Percentiles rank a stretch among this genome's conserved stretches.
These are phyloP conservation scores for Hoplodrina ambigua DNA, from an alignment of 2,888 invertebrate genomes.

Conservation along the genomic window DNA sequence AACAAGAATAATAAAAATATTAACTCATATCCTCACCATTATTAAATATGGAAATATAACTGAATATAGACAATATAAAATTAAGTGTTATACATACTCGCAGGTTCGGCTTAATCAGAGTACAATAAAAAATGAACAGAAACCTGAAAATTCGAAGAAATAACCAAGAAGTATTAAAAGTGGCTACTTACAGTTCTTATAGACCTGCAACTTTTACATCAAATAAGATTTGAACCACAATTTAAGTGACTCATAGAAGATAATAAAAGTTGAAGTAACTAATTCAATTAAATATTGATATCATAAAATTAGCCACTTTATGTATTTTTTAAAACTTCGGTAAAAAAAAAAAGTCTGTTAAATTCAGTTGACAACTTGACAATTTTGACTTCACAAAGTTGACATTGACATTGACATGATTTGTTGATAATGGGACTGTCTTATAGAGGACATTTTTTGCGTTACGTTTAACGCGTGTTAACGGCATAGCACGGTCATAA, in stretches of 20 bases:
- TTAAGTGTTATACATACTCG: background rate
- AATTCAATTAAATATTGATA: background rate
- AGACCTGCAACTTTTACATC: constrained; percentile 19
- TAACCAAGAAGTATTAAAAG: background rate
- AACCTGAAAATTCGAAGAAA: background rate
- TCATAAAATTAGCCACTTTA: background rate
- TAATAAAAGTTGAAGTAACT: background rate
- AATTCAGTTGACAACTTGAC: background rate
- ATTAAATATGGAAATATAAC: background rate
- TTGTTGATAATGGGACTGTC: no score
- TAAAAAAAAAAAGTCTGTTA: constrained; percentile 13
- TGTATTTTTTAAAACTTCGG: constrained; percentile 31
- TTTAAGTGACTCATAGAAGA: background rate
- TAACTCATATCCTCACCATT: background rate
- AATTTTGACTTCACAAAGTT: background rate
- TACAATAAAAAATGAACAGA: constrained; percentile 9
- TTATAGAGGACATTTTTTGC: no score
- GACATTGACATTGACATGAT: constrained; percentile 26
- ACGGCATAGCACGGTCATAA: background rate
- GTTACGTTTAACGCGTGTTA: no score
- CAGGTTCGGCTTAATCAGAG: background rate
- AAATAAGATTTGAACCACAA: constrained; percentile 10
- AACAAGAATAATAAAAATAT: background rate
- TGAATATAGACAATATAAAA: background rate
- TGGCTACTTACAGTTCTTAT: constrained; percentile 26